Base-by-base conservation (phyloP, 2,888 invertebrate genomes). In the Macrostomum cliftonense region DNA sequence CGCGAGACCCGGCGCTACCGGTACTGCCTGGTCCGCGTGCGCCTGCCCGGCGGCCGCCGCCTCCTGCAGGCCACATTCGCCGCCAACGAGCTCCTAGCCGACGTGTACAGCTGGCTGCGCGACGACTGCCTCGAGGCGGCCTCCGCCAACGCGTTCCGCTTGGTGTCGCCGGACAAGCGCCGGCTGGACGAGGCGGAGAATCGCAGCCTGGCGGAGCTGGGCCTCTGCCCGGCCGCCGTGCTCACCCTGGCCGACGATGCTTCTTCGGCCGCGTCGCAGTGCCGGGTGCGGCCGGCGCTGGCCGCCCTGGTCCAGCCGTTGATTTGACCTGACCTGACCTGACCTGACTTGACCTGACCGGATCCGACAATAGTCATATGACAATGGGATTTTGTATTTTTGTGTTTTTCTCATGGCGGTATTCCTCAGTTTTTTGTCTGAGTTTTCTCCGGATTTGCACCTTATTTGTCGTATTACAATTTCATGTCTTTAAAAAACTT, bases 41-140 rank as follows among this genome's bases (percentile, higher is more conserved):
- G 85, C 47, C 86, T 93, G 65, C 89, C 91, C 0, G 85, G 67
- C 53, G 62, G 62, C 11, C 51, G 61, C 39, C n/a, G n/a, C n/a
- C 46, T 76, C 13, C 49, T 68, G 12, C 74, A 88, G 80, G 88
- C 87, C 11, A 88, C 87, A 2, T 89, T 89, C 68, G 79, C 79
- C 45, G 81, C 86, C 0, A 79, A 80, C 63, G 88, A 88, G 64
- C 81, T 79, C 55, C 76, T 82, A 37, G 47, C 71, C 1, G 78
- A 79, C 54, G 75, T 88, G n/a, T 73, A 78, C 55, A 79, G 81
- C 52, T 88, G 85, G 67, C 79, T 88, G 0, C 75, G 77, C 62
- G 83, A 85, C 54, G 79, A 81, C 64, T n/a, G n/a, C n/a, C 68
- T 89, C 37, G 76, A 77, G 54, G 77, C 77, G 59, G 76, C 77